phyloP scores from a whole-genome alignment of 2,113 vertebrate genomes.

The Oreochromis tanganicae region DNA sequence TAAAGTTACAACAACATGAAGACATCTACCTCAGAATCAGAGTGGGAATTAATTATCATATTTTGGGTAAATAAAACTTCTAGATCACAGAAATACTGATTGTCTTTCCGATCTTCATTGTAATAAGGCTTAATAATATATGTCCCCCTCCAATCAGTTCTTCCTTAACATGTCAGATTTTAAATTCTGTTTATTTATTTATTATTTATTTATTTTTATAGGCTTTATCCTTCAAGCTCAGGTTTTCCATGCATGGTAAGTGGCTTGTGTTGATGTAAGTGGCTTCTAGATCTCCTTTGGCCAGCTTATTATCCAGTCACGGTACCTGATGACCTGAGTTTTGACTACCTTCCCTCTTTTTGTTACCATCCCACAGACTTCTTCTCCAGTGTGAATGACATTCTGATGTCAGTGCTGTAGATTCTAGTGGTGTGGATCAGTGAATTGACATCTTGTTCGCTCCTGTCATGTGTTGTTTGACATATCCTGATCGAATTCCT shows the following conservation, averaged over 20 bases:
- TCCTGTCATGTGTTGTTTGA: too few relatives aligned
- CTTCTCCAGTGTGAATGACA: not conserved
- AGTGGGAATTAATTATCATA: not conserved
- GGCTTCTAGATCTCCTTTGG: not conserved
- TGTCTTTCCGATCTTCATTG: conserved; percentile 48
- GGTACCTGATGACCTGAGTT: not conserved
- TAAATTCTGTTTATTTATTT: conserved; percentile 1
- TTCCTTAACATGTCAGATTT: conserved; percentile 25
- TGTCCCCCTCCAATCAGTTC: conserved; percentile 55
- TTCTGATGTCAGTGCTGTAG: not conserved
- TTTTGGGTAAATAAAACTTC: not conserved
- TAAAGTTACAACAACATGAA: not conserved
- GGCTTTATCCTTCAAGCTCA: not conserved
- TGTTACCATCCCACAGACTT: not conserved
- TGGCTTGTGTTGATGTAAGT: not conserved
- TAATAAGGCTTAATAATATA: conserved; percentile 69
- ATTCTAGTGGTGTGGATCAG: not conserved
- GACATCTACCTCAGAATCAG: not conserved
- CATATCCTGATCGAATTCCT: not conserved
- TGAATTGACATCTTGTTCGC: too few relatives aligned
- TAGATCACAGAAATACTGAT: conserved; percentile 4
- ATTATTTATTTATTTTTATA: not conserved
- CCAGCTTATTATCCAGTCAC: not conserved
- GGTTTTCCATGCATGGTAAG: not conserved
- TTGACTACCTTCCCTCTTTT: not conserved